Conservation (phyloP, 2,113 vertebrate species). For the Oplegnathus fasciatus region DNA sequence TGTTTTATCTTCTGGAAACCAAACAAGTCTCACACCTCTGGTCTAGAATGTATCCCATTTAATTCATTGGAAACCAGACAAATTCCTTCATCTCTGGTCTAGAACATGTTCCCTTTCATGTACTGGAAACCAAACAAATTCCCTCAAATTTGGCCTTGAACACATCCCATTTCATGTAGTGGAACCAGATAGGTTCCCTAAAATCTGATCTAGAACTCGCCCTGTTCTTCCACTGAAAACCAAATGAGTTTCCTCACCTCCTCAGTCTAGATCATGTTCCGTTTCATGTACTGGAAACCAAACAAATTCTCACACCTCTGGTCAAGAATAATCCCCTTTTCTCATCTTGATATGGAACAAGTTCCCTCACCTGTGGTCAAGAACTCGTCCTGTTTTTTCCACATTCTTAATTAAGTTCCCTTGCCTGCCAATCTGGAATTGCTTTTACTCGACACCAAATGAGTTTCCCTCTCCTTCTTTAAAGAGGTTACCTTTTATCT, state of each 20-base stretch:
- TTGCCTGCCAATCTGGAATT: background rate
- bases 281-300: background rate
- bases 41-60: background rate
- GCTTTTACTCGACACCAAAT: background rate
- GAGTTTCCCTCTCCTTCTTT: background rate
- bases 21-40: too few species aligned
- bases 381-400: background rate
- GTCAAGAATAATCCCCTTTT: too few species aligned
- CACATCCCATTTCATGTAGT: too few species aligned
- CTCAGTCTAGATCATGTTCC: background rate
- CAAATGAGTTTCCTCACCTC: background rate
- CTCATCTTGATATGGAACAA: too few species aligned
- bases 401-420: background rate
- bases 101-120: background rate
- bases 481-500: background rate
- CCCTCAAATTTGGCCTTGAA: too few species aligned
- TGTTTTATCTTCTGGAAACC: background rate
- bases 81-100: background rate
- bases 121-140: slow-evolving; percentile 11
- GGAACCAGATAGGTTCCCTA: background rate
- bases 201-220: background rate
- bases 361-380: too few species aligned
- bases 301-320: background rate
- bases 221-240: background rate
- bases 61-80: background rate